These are phyloP conservation scores for Tachina lurida DNA, from an alignment of 2,888 invertebrate genomes.

Conservation along the genomic window DNA sequence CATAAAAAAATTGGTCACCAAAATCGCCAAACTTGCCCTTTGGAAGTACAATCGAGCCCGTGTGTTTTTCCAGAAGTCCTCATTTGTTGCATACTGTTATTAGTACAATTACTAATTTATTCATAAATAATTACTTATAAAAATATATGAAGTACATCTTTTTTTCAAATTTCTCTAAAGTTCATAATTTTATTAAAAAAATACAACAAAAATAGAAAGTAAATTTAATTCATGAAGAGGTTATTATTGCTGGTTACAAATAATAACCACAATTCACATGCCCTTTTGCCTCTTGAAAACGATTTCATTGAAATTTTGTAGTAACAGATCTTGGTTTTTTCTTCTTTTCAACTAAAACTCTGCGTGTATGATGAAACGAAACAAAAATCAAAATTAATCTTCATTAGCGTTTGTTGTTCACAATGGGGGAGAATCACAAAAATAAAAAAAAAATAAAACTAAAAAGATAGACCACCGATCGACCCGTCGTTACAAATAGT, in stretches of 20 bases:
- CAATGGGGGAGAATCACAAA: slow-evolving; percentile 52
- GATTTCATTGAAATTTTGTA: slow-evolving; percentile 43
- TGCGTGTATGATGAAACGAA: slow-evolving; percentile 15
- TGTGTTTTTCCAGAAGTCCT: too few species aligned
- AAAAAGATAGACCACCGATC: not conserved
- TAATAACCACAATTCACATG: slow-evolving; percentile 33
- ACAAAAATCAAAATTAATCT: slow-evolving; percentile 65
- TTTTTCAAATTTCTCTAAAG: too few species aligned
- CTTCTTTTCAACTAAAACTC: not conserved
- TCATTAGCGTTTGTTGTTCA: slow-evolving; percentile 64
- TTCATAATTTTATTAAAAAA: too few species aligned
- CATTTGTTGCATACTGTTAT: too few species aligned
- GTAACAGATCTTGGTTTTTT: slow-evolving; percentile 25
- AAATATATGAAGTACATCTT: not conserved
- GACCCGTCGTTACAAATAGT: slow-evolving; percentile 47
- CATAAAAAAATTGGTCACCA: too few species aligned
- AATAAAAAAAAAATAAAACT: too few species aligned
- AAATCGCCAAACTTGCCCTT: too few species aligned
- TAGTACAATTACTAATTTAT: too few species aligned
- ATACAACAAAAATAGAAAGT: not conserved
- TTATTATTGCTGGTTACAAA: slow-evolving; percentile 17
- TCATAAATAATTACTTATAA: too few species aligned
- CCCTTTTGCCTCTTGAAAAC: slow-evolving; percentile 10
- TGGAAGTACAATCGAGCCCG: too few species aligned
- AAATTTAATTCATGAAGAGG: slow-evolving; percentile 39